Percentiles rank a stretch among this genome's conserved stretches.
Conservation (phyloP, 2,797 vertebrate species). For the Gallinago nigripennis region DNA sequence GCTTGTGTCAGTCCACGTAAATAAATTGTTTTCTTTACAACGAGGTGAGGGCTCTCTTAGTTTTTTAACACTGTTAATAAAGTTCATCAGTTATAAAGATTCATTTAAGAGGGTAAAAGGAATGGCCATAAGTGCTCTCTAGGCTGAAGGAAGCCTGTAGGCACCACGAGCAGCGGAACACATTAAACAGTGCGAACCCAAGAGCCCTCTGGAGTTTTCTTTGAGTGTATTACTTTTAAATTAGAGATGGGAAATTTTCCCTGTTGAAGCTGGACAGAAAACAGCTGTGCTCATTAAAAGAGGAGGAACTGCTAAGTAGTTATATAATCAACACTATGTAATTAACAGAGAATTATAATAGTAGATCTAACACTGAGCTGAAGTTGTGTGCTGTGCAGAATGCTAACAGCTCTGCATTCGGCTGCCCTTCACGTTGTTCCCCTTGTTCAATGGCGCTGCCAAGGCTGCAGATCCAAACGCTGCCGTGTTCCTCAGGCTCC, state of each 20-base stretch:
- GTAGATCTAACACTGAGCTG: neutral
- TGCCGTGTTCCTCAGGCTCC: neutral
- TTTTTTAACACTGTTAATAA: slow-evolving; percentile 23
- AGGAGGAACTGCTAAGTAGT: slow-evolving; percentile 66
- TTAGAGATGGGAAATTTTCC: slow-evolving; percentile 64
- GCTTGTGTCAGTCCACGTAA: neutral
- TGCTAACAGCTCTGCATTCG: neutral
- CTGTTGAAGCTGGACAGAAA: slow-evolving; percentile 70
- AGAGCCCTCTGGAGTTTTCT: slow-evolving; percentile 61
- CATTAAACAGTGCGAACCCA: slow-evolving; percentile 29
- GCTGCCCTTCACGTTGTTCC: neutral
- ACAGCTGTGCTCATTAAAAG: slow-evolving; percentile 75
- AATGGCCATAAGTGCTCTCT: neutral
- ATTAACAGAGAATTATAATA: slow-evolving; percentile 69
- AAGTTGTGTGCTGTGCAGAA: neutral
- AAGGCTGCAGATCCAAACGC: neutral
- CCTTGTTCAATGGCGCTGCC: neutral
- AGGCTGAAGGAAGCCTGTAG: neutral
- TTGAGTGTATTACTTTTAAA: slow-evolving; percentile 65
- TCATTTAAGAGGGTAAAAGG: neutral
- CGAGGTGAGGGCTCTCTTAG: neutral
- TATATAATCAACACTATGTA: slow-evolving; percentile 67
- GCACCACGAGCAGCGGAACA: slow-evolving; percentile 4
- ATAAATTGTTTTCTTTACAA: neutral
- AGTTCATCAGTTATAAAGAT: slow-evolving; percentile 32